phyloP scores from a whole-genome alignment of 2,113 vertebrate species.

The Scopus umbretta region DNA sequence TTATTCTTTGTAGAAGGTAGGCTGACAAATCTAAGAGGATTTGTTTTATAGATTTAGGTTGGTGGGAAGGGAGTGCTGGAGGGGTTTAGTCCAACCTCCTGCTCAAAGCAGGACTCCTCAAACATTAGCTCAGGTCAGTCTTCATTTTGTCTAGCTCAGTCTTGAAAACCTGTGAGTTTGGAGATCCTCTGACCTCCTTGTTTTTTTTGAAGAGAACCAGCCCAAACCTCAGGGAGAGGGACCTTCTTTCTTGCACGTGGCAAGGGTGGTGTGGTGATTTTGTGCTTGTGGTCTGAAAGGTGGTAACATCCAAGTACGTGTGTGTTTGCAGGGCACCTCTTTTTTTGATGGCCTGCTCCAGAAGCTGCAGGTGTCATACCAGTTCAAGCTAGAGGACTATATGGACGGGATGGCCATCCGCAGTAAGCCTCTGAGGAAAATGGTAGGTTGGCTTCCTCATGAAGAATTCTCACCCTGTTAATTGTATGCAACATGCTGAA shows the following conservation, averaged over 20 bases:
- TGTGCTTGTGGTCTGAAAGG: not conserved
- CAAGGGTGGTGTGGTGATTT: not conserved
- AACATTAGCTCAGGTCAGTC: not conserved
- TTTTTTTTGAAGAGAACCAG: not conserved
- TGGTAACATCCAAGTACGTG: not conserved
- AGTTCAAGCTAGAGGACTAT: slow-evolving; percentile 93
- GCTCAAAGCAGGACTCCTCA: not conserved
- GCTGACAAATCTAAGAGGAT: not conserved
- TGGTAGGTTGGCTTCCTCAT: slow-evolving; percentile 68
- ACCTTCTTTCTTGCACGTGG: not conserved
- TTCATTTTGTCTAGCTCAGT: not conserved
- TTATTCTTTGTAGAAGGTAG: not conserved
- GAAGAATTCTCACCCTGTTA: not conserved
- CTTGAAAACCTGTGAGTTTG: not conserved
- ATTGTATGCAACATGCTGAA: not conserved
- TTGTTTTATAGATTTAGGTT: not conserved
- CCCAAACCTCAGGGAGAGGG: not conserved
- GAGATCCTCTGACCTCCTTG: not conserved
- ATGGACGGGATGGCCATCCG: slow-evolving; percentile 97
- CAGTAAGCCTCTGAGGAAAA: slow-evolving; percentile 89
- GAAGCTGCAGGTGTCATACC: slow-evolving; percentile 91
- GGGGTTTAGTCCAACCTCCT: not conserved
- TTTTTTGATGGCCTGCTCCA: slow-evolving; percentile 93
- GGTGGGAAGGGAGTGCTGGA: not conserved
- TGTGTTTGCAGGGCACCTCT: slow-evolving; percentile 80